A percentile compares a stretch with the other conserved stretches of the same genome.
phyloP scores from a whole-genome alignment of 2,888 invertebrate species.

The Eupithecia abbreviata region DNA sequence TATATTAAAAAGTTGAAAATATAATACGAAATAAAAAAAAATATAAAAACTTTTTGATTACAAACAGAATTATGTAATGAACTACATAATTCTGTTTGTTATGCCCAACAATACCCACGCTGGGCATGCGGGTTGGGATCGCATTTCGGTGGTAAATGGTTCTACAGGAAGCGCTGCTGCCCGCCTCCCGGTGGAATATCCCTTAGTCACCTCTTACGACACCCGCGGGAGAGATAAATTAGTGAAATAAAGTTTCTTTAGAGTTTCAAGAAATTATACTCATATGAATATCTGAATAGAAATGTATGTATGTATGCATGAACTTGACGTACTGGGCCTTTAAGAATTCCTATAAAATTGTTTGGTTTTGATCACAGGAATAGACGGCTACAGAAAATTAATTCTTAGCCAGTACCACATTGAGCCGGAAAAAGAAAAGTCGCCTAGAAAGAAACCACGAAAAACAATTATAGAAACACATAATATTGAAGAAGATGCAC shows the following conservation, averaged over 20 bases:
- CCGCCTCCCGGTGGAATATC: too few species aligned
- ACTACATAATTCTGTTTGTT: too few species aligned
- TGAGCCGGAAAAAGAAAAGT: constrained; percentile 27
- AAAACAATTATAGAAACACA: constrained; percentile 15
- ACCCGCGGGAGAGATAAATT: not conserved
- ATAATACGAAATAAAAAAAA: too few species aligned
- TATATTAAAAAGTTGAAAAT: too few species aligned
- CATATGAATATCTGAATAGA: not conserved
- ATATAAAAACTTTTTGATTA: too few species aligned
- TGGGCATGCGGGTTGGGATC: too few species aligned
- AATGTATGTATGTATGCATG: not conserved
- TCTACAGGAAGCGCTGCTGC: too few species aligned
- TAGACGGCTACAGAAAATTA: constrained; percentile 40
- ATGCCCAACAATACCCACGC: too few species aligned
- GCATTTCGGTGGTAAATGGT: too few species aligned
- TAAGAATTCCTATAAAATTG: not conserved
- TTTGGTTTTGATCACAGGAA: constrained; percentile 20
- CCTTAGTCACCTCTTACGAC: too few species aligned
- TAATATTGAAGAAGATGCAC: constrained; percentile 19
- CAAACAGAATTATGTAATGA: too few species aligned
- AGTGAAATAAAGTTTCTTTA: not conserved
- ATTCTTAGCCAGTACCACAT: constrained; percentile 44
- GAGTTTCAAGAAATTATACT: not conserved
- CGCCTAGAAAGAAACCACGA: constrained; percentile 19
- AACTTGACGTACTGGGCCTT: not conserved